Conservation (phyloP, 2,888 invertebrate species). For the Caenorhabditis sp. region DNA sequence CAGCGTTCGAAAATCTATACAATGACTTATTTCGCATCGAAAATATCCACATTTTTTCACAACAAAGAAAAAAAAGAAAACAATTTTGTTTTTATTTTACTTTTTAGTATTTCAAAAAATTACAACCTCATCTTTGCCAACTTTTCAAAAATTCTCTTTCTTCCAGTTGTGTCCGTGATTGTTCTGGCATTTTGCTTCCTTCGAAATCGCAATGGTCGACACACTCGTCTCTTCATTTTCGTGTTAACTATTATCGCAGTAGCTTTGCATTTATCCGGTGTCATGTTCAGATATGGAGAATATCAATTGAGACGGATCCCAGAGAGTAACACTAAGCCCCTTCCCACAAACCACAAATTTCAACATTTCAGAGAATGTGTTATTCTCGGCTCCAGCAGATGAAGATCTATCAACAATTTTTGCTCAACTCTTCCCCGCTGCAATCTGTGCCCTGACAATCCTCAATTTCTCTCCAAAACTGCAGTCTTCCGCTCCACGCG, state of each 20-base stretch:
- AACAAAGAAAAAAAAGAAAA: too few species aligned
- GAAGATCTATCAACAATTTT: conserved; percentile 24
- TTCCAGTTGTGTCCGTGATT: conserved; percentile 34
- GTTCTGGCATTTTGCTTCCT: conserved; percentile 21
- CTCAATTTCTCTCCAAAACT: conserved; percentile 32
- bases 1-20: too few species aligned
- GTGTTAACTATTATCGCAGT: conserved; percentile 33
- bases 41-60: too few species aligned
- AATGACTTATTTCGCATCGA: too few species aligned
- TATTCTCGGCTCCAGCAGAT: conserved; percentile 21
- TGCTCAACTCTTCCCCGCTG: conserved; percentile 32
- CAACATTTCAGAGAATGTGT: conserved; percentile 16
- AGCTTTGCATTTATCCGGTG: conserved; percentile 29
- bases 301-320: conserved; percentile 29
- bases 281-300: conserved; percentile 37
- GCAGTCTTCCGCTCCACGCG: conserved; percentile 32
- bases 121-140: too few species aligned
- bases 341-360: background rate
- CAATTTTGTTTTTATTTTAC: too few species aligned
- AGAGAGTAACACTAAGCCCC: too few species aligned
- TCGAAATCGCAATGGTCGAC: conserved; percentile 20
- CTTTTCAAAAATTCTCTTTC: too few species aligned
- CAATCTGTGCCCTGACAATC: conserved; percentile 34
- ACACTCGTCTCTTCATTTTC: conserved; percentile 26
- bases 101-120: too few species aligned